Evolutionary conservation across 2,888 invertebrate genomes (phyloP), one percentile per base, ranked within the genome.

Genomic region (Orchestes rusci): DNA sequence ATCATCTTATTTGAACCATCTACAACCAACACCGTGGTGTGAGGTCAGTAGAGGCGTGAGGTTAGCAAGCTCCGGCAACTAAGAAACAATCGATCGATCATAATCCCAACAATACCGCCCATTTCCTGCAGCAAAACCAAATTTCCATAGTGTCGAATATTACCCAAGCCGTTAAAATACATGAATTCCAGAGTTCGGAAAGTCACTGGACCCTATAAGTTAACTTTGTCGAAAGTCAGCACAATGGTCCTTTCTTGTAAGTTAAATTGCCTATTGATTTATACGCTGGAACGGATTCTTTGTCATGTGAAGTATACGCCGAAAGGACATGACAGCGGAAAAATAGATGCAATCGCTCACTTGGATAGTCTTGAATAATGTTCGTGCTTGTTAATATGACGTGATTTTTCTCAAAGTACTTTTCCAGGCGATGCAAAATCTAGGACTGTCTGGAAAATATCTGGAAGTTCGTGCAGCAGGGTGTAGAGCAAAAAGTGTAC

Each of bases 201-300:
- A 49, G 49, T 49, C 45, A 49, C 45, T 45, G 45, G 49, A 49
- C 49, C 45, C 44, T 43, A 45, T 45, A 49, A 49, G 38, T 49
- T 49, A 49, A 49, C 49, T 49, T 49, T 45, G 49, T 42, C 28
- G 45, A 45, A 45, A 49, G 49, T 45, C 45, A 45, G 46, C 50
- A 50, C 50, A 50, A 50, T 46, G 38, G 50, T 32, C 45, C 39
- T 45, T 50, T 50, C 50, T 50, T 50, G 45, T 34, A 50, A 48
- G 45, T 45, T 43, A 50, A 50, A 50, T 50, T 50, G 50, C 45
- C 50, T 50, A 50, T 45, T 50, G 50, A 50, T 50, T 50, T 46
- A 50, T 45, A 36, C n/a, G 17, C 47, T 23, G 23, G 34, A 38
- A 19, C 23, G 27, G 43, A 43, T 43, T 43, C 43, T 43, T 43